Base-by-base conservation (phyloP, 2,797 vertebrate genomes). In the Cyprinella venusta region DNA sequence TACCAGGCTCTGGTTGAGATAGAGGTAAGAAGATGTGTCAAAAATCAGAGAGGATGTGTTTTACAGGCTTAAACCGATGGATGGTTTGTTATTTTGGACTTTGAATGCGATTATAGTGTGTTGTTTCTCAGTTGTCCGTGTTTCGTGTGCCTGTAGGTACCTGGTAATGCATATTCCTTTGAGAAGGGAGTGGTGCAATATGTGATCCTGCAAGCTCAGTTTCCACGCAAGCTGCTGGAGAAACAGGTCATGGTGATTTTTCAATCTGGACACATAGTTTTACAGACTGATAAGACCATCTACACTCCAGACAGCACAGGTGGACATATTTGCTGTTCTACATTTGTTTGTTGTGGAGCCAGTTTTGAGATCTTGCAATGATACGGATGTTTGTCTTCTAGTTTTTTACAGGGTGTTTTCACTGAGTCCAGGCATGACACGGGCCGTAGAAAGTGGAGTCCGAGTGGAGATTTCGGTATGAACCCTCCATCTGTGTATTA, bases 351-450 rank as follows among this genome's bases (percentile, higher is more conserved):
- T 54, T 21, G 18, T 52, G 0, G 4, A 45, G 48, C 24, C 24
- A 30, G 50, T 18, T 10, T 12, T 63, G 6, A 16, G 59, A 16
- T 63, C 6, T n/a, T 56, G 26, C 26, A 30, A 63, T 16, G 26
- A 15, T 24, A 61, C 24, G 6, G 59, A 61, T 61, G 24, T 6
- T 61, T 86, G 56, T 69, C 59, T 70, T 71, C 38, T 77, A 92
- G 92, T 95, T 83, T 18, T 77, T 83, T 94, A 87, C 90, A 93
- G 93, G 76, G 86, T 94, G 56, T 94, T 94, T 90, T 92, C 86
- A 40, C 1, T 95, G 89, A 92, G 86, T 1, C 89, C 92, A 4
- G 13, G 26, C 19, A 91, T 94, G 91, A 74, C 88, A 80, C 92
- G 91, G 0, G 59, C 91, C 8, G 86, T 89, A 6, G 10, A 85